Evolutionary conservation across 2,113 vertebrate genomes (phyloP), one percentile per base, ranked within the genome.

Genomic region (Loxodonta africana): DNA sequence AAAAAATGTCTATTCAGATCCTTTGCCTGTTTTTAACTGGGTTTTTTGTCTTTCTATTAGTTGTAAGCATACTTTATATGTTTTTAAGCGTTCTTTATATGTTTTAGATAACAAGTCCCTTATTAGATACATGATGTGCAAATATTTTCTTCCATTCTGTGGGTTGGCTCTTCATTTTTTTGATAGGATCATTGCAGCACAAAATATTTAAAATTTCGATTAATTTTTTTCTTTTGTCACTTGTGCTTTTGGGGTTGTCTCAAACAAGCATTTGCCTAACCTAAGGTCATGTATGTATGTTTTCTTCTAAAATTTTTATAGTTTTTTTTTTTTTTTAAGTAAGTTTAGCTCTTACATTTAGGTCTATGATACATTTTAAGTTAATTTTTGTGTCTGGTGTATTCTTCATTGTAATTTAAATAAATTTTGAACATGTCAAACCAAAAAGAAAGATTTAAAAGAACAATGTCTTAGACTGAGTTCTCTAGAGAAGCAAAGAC

Each of bases 141-240:
- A 67, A 83, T 89, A 57, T 95, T 94, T 96, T 85, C 33, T 63
- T 60, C 71, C 37, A 28, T 95, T 91, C 28, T 93, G 11, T 85
- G 41, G 33, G 51, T 44, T 81, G 62, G 57, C 4, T 57, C 15
- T 76, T 76, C 26, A 53, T 46, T 91, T 90, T 93, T 26, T 90
- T 83, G n/a, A 6, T 71, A 28, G 12, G 83, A 77, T 83, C 60
- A 12, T 92, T 74, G 65, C 15, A 80, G 11, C 65, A 88, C 46
- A 60, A 83, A 84, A 5, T 80, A 80, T 91, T 84, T 48, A 41
- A 71, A 71, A 83, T 83, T 63, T 77, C 62, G 60, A 91, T 83
- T 57, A 57, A 3, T 88, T 82, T 83, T 67, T 69, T 80, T 83
- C 18, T 90, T 77, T 53, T 84, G 28, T 84, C 73, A 74, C 37